Evolutionary conservation across 2,888 invertebrate genomes (phyloP).

Genomic region (Mechanitis messenoides): DNA sequence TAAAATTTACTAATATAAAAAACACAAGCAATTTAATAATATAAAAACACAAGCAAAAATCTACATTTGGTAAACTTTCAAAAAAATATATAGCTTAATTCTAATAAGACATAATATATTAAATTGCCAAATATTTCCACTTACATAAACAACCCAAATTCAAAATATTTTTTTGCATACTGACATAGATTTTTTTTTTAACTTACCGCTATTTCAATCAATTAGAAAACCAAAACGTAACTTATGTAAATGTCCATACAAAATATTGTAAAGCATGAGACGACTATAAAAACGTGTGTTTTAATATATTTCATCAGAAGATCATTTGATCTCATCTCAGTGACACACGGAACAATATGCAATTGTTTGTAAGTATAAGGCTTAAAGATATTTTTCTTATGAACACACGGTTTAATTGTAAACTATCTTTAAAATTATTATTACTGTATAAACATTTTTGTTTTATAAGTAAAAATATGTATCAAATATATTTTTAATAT

Average conservation of each 20-base stretch:
- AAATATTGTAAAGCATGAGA: not conserved
- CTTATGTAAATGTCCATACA: not conserved
- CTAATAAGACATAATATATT: no score
- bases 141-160: conserved; percentile 2
- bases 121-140: not conserved
- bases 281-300: conserved; percentile 2
- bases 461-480: no score
- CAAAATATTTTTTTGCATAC: not conserved
- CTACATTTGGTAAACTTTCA: no score
- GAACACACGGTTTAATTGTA: no score
- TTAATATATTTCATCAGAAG: not conserved
- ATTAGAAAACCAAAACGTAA: conserved; percentile 5
- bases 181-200: not conserved
- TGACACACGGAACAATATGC: not conserved
- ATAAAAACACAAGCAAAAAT: no score
- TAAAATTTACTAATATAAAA: no score
- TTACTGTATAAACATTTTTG: no score
- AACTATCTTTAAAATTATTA: no score
- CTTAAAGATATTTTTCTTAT: no score
- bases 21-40: no score
- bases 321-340: conserved; percentile 4
- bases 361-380: conserved; percentile 2
- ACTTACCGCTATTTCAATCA: not conserved
- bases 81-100: no score
- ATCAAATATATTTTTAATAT: not conserved